Evolutionary conservation across 2,888 invertebrate genomes (phyloP).

Genomic region (Cryptops parisi): DNA sequence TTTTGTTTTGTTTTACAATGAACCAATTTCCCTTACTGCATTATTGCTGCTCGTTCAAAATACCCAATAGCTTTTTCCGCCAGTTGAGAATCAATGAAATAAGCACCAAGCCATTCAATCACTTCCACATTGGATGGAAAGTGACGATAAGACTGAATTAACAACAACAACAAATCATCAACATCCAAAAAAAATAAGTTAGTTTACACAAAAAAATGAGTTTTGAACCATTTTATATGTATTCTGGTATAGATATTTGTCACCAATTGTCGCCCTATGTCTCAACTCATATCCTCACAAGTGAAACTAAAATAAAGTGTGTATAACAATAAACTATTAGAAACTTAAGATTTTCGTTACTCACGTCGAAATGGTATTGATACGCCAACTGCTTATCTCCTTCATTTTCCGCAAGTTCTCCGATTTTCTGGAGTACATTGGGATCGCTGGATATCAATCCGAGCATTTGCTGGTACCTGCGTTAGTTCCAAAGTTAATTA

Average conservation of each 20-base stretch:
- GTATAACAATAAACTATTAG: conserved; percentile 5
- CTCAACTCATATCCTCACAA: too few relatives aligned
- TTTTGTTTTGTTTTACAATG: too few relatives aligned
- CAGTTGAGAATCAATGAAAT: conserved; percentile 75
- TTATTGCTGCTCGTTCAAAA: conserved; percentile 61
- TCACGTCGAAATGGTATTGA: conserved; percentile 64
- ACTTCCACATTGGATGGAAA: conserved; percentile 57
- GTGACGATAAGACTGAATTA: conserved; percentile 46
- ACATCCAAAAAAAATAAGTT: not conserved
- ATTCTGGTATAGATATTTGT: too few relatives aligned
- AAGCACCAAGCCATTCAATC: conserved; percentile 76
- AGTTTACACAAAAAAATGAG: too few relatives aligned
- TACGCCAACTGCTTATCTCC: conserved; percentile 84
- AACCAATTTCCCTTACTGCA: conserved; percentile 41
- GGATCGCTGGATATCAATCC: conserved; percentile 79
- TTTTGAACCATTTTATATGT: too few relatives aligned
- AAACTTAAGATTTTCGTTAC: not conserved
- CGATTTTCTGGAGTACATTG: conserved; percentile 72
- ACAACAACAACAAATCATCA: not conserved
- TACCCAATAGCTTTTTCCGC: conserved; percentile 71
- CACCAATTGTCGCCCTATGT: too few relatives aligned
- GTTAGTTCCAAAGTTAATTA: conserved; percentile 12
- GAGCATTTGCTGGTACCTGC: conserved; percentile 56
- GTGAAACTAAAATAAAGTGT: too few relatives aligned
- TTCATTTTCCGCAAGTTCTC: conserved; percentile 72